A percentile compares a stretch with the other conserved stretches of the same genome.
phyloP scores from a whole-genome alignment of 2,797 vertebrate species.

The Bovichtus variegatus region DNA sequence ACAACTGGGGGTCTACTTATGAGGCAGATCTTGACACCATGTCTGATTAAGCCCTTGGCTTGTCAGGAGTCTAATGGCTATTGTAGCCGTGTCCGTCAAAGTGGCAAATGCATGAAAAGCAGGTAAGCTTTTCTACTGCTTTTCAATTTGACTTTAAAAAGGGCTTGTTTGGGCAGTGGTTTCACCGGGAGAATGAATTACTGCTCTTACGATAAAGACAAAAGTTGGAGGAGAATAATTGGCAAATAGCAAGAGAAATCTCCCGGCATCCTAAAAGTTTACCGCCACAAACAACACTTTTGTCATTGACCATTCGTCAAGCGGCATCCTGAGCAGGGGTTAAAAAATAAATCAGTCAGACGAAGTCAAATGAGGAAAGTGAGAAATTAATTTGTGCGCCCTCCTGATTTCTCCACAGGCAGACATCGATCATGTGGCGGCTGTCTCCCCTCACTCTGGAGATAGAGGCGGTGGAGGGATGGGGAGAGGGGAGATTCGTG shows the following conservation, averaged over 20 bases:
- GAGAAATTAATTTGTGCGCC: conserved; percentile 87
- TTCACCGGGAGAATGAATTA: conserved; percentile 18
- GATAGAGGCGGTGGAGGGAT: conserved; percentile 70
- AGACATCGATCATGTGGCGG: conserved; percentile 84
- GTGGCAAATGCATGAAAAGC: conserved; percentile 55
- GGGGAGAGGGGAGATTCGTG: conserved; percentile 70
- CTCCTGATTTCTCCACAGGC: conserved; percentile 86
- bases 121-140: conserved; percentile 50
- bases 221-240: conserved; percentile 41
- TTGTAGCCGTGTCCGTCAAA: conserved; percentile 71
- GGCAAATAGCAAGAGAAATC: conserved; percentile 2
- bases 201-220: not conserved
- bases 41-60: conserved; percentile 75
- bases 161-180: conserved; percentile 22
- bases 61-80: conserved; percentile 71
- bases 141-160: conserved; percentile 38
- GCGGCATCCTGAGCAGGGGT: conserved; percentile 68
- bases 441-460: conserved; percentile 79
- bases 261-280: conserved; percentile 34
- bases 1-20: conserved; percentile 74
- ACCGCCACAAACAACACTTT: conserved; percentile 36
- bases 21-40: conserved; percentile 69
- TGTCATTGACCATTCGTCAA: conserved; percentile 62
- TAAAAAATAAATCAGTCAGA: conserved; percentile 81
- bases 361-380: conserved; percentile 85